Percentiles rank a stretch among this genome's conserved stretches.
phyloP scores from a whole-genome alignment of 1,140 invertebrate genomes.

The Drosophila subpulchrella region DNA sequence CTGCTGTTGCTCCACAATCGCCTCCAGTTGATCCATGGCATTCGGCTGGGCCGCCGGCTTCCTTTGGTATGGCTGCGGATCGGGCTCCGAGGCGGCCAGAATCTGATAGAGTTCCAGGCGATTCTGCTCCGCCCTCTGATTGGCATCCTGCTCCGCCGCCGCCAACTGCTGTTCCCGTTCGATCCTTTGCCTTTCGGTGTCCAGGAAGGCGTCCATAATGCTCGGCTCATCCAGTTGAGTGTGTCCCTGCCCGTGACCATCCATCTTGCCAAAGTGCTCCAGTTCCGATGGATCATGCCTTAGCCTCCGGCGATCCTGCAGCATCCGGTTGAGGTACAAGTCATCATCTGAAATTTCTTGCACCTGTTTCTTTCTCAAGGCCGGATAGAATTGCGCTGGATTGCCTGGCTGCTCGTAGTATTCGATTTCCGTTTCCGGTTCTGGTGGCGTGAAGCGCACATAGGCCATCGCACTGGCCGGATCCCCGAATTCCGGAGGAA shows the following conservation, averaged over 20 bases:
- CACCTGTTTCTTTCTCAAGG: slow-evolving; percentile 55
- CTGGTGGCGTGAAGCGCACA: slow-evolving; percentile 91
- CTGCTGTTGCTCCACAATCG: slow-evolving; percentile 71
- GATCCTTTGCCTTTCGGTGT: slow-evolving; percentile 71
- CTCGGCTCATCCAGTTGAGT: slow-evolving; percentile 65
- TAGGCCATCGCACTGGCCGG: slow-evolving; percentile 89
- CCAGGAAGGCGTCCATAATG: slow-evolving; percentile 76
- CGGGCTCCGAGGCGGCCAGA: slow-evolving; percentile 74
- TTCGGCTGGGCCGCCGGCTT: slow-evolving; percentile 44
- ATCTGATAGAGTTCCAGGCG: slow-evolving; percentile 77
- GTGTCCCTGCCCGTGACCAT: slow-evolving; percentile 49
- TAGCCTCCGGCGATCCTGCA: slow-evolving; percentile 69
- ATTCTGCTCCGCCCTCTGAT: slow-evolving; percentile 46
- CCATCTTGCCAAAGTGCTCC: slow-evolving; percentile 73
- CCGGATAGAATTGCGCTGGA: slow-evolving; percentile 85
- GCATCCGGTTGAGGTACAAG: slow-evolving; percentile 54
- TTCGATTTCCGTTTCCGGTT: slow-evolving; percentile 89
- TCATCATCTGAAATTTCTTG: slow-evolving; percentile 36
- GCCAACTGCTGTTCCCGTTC: slow-evolving; percentile 64
- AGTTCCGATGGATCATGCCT: slow-evolving; percentile 73
- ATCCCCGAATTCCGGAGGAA: slow-evolving; percentile 85
- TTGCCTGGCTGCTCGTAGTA: slow-evolving; percentile 85
- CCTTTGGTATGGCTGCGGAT: slow-evolving; percentile 77
- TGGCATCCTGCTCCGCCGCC: slow-evolving; percentile 48
- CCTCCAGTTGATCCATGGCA: slow-evolving; percentile 75